These are phyloP conservation scores for Sinohyriopsis cumingii DNA, from an alignment of 2,888 invertebrate species.

Conservation along the genomic window DNA sequence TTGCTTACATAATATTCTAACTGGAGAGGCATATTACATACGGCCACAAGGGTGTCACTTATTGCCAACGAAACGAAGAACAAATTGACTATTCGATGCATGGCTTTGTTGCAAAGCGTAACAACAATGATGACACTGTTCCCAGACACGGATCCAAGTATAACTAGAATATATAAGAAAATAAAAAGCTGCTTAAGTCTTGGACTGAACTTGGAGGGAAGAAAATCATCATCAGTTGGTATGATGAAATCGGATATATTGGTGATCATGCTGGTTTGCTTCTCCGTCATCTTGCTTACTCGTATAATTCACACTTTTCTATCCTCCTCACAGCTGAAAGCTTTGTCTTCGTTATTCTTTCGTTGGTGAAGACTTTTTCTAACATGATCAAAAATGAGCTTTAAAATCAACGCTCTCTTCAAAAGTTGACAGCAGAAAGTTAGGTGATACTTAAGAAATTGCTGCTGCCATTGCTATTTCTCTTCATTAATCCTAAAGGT, in stretches of 20 bases:
- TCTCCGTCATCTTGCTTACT: too few relatives aligned
- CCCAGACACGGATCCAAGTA: constrained; percentile 43
- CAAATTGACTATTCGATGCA: constrained; percentile 54
- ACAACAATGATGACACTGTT: constrained; percentile 52
- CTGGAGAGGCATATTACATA: constrained; percentile 53
- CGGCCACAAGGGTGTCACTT: constrained; percentile 53
- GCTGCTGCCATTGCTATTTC: too few relatives aligned
- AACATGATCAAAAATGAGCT: too few relatives aligned
- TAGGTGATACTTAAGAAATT: too few relatives aligned
- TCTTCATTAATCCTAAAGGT: too few relatives aligned
- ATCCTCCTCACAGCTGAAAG: too few relatives aligned
- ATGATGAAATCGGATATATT: constrained; percentile 4
- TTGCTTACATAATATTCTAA: constrained; percentile 43
- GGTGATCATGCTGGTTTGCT: too few relatives aligned
- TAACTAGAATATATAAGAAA: constrained; percentile 43
- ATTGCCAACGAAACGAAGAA: constrained; percentile 57
- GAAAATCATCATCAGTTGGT: constrained; percentile 15
- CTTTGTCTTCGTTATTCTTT: too few relatives aligned
- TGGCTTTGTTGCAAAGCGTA: constrained; percentile 34
- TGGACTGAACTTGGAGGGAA: constrained; percentile 32
- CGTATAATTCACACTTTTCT: too few relatives aligned
- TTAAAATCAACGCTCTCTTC: too few relatives aligned
- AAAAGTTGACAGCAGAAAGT: too few relatives aligned
- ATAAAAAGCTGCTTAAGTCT: constrained; percentile 29
- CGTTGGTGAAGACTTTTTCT: too few relatives aligned